A percentile compares a stretch with the other conserved stretches of the same genome.
Conservation (phyloP, 2,797 vertebrate genomes). For the Trachops cirrhosus region DNA sequence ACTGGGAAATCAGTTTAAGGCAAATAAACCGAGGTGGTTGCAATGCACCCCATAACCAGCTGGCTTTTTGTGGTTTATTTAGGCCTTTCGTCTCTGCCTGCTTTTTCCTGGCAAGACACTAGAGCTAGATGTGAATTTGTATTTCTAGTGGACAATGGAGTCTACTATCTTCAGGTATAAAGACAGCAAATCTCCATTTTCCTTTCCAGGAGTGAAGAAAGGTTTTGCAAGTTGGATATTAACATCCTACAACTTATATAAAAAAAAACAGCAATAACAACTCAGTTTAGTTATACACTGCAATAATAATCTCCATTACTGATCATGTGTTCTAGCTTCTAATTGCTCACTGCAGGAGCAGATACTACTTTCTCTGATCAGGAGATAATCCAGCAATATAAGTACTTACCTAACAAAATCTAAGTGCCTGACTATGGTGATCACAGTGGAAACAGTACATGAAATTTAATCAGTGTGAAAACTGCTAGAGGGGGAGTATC, state of each 20-base stretch:
- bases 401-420: conserved; percentile 18
- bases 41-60: not conserved
- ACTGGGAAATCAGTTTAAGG: not conserved
- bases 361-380: not conserved
- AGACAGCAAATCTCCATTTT: not conserved
- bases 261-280: not conserved
- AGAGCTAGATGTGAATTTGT: not conserved
- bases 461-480: conserved; percentile 64
- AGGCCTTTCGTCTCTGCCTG: not conserved
- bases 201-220: not conserved
- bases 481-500: conserved; percentile 33
- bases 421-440: conserved; percentile 41
- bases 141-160: not conserved
- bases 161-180: not conserved
- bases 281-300: not conserved
- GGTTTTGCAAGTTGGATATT: not conserved
- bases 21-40: not conserved
- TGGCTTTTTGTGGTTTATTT: not conserved
- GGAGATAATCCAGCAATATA: not conserved
- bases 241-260: not conserved
- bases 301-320: not conserved
- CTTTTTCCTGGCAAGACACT: not conserved
- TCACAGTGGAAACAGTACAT: conserved; percentile 54
- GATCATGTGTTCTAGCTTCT: not conserved
- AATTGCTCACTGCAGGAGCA: not conserved